phyloP scores from a whole-genome alignment of 2,113 vertebrate genomes.

The Strigops habroptila region DNA sequence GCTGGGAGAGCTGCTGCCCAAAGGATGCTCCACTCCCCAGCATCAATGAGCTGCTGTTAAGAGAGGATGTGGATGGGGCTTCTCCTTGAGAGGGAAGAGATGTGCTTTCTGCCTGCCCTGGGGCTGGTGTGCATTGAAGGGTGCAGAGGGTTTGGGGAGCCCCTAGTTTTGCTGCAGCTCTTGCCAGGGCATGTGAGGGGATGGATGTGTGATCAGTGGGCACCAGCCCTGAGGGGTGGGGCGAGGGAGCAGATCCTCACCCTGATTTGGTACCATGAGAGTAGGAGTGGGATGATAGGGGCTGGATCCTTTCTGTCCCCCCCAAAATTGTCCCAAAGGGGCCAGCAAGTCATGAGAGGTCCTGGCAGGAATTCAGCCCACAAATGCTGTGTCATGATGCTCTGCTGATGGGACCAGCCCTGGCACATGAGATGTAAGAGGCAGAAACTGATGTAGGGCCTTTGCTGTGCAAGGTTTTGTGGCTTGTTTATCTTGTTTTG shows the following conservation, averaged over 20 bases:
- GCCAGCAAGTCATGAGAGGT: neutral
- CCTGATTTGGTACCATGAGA: fast-evolving
- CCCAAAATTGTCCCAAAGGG: neutral
- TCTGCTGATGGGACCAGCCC: neutral
- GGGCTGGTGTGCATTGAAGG: neutral
- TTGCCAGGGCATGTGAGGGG: fast-evolving
- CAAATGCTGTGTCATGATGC: fast-evolving
- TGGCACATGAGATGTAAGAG: fast-evolving
- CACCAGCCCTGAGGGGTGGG: neutral
- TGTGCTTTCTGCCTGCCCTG: neutral
- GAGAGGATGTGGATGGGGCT: neutral
- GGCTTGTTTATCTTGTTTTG: neutral
- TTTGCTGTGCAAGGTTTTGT: neutral
- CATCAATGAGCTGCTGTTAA: neutral
- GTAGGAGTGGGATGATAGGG: neutral
- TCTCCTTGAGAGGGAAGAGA: neutral
- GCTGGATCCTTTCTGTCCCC: neutral
- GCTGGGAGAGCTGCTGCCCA: neutral
- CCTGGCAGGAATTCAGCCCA: neutral
- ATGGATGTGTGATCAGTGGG: fast-evolving
- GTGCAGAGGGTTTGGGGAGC: neutral
- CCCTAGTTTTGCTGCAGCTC: neutral
- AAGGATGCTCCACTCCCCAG: fast-evolving
- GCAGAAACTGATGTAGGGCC: fast-evolving
- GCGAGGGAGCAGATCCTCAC: neutral